phyloP scores from a whole-genome alignment of 2,113 vertebrate species.

The Strix uralensis region DNA sequence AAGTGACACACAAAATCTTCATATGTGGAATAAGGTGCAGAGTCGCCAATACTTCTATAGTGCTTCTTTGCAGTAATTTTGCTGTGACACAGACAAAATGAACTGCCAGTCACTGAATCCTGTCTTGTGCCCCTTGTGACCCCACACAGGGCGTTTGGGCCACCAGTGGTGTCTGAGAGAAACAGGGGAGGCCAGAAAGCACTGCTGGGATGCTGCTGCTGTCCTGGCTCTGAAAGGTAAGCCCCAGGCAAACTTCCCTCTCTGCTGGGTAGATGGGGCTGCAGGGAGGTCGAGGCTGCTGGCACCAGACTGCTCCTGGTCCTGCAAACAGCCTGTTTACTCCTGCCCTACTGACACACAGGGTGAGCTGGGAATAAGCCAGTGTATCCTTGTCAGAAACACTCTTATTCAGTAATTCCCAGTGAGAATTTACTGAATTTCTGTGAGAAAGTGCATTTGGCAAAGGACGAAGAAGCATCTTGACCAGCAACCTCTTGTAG shows the following conservation, averaged over 20 bases:
- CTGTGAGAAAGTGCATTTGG: background rate
- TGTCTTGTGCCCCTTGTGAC: background rate
- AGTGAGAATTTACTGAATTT: background rate
- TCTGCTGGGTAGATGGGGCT: fast-evolving
- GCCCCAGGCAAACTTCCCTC: background rate
- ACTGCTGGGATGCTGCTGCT: background rate
- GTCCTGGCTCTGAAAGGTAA: background rate
- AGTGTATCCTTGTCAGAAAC: background rate
- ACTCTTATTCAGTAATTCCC: background rate
- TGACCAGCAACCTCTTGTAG: background rate
- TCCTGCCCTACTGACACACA: background rate
- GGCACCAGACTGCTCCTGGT: background rate
- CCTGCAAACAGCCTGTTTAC: background rate
- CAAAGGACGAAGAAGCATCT: background rate
- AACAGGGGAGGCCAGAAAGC: background rate
- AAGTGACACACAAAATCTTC: background rate
- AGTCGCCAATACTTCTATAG: background rate
- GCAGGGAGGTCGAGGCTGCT: background rate
- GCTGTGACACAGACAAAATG: background rate
- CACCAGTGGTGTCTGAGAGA: background rate
- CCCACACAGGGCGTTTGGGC: background rate
- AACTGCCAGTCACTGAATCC: background rate
- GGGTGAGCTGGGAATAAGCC: background rate
- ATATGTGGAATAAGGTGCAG: background rate
- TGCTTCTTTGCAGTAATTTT: background rate